phyloP scores from a whole-genome alignment of 2,797 vertebrate genomes.

The Trichosurus vulpecula region DNA sequence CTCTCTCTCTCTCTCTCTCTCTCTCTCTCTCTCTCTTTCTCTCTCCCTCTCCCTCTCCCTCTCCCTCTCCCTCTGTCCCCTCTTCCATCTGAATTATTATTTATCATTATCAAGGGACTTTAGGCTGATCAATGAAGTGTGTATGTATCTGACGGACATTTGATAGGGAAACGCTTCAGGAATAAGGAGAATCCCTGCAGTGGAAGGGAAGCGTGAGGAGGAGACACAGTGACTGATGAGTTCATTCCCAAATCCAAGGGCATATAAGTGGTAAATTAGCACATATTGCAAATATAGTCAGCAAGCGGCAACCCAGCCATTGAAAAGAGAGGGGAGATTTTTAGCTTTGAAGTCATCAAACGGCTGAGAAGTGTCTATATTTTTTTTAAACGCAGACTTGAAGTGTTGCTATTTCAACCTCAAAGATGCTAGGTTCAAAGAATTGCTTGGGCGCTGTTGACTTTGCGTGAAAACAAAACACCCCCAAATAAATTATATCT shows the following conservation, averaged over 20 bases:
- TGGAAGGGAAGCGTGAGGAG: slow-evolving; percentile 65
- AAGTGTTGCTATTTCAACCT: slow-evolving; percentile 75
- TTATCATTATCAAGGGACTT: slow-evolving; percentile 76
- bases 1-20: background rate
- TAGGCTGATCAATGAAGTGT: slow-evolving; percentile 78
- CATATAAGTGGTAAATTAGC: slow-evolving; percentile 80
- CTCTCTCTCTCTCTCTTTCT: slow-evolving; percentile 37
- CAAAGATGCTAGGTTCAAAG: slow-evolving; percentile 62
- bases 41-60: background rate
- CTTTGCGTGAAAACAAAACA: slow-evolving; percentile 53
- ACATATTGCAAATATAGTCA: slow-evolving; percentile 77
- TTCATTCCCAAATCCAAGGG: slow-evolving; percentile 81
- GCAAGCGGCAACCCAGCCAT: slow-evolving; percentile 52
- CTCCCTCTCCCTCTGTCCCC: background rate
- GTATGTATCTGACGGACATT: slow-evolving; percentile 72
- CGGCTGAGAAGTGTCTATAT: slow-evolving; percentile 59
- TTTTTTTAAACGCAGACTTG: slow-evolving; percentile 72
- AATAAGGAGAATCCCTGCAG: slow-evolving; percentile 80
- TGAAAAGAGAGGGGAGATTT: slow-evolving; percentile 70
- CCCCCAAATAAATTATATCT: slow-evolving; percentile 2
- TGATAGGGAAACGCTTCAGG: slow-evolving; percentile 74
- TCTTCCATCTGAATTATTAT: slow-evolving; percentile 74
- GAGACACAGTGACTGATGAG: slow-evolving; percentile 74
- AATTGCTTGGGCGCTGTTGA: slow-evolving; percentile 50
- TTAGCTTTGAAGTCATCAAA: slow-evolving; percentile 73